Evolutionary conservation across 2,888 invertebrate species (phyloP), one percentile per base, ranked within the genome.

Genomic region (Unio pictorum): DNA sequence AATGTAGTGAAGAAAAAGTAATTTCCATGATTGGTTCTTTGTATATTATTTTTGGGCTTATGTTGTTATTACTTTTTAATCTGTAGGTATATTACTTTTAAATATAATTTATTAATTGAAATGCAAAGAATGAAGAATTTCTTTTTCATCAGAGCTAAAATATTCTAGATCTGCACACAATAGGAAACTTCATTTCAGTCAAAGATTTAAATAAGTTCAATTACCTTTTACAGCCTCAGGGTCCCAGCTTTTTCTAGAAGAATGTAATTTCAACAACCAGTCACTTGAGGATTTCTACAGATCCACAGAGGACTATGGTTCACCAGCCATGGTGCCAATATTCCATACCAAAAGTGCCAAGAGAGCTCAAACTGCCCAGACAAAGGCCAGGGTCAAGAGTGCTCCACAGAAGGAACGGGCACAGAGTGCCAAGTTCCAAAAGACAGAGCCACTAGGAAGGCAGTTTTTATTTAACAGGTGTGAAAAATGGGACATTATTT

Each of bases 231-330:
- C 45, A 45, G 45, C 45, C 8, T 45, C 45, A 11, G 45, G 45
- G 45, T 11, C 45, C 15, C 45, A 45, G 15, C 15, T 15, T 11
- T 15, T 45, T 15, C 45, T 45, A 45, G 45, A 64, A 54, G 74
- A 78, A 59, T 59, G 71, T 8, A 65, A 66, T 6, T 76, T 84
- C 26, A 68, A 79, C 26, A 76, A 80, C 18, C 82, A 82, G 61
- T 74, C 85, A 11, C 71, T 87, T 64, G 85, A 86, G 64, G 84
- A 87, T 63, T 87, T 88, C 66, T 87, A 86, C 70, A 73, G 84
- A 66, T 70, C 79, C 8, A 80, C 86, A 0, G 86, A 87, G 15
- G 74, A 71, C 34, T 82, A 81, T 62, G 15, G 45, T 82, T 80
- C 70, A 84, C 88, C 7, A 64, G 74, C 30, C 76, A 75, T 59